A percentile compares a stretch with the other conserved stretches of the same genome.
phyloP scores from a whole-genome alignment of 2,888 invertebrate species.

The Trichogramma dendrolimi region DNA sequence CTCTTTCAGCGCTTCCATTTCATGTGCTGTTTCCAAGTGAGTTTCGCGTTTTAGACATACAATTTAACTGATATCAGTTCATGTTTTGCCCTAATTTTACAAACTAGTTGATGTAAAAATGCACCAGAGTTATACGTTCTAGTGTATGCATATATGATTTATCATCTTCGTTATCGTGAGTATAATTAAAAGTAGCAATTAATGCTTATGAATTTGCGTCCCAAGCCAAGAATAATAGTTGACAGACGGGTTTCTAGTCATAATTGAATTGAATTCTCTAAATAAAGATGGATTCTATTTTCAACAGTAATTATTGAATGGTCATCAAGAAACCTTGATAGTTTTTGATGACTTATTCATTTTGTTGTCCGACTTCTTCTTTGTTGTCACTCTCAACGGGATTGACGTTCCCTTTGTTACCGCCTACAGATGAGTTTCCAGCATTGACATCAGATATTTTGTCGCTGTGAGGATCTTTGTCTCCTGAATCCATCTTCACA shows the following conservation, averaged over 20 bases:
- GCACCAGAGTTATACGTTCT: too few relatives aligned
- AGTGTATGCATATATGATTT: too few relatives aligned
- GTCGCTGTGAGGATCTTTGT: constrained; percentile 49
- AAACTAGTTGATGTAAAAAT: too few relatives aligned
- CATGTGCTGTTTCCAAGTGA: too few relatives aligned
- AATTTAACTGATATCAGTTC: too few relatives aligned
- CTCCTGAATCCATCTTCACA: constrained; percentile 49
- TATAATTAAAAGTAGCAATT: constrained; percentile 3
- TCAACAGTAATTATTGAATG: constrained; percentile 2
- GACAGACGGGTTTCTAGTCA: constrained; percentile 14
- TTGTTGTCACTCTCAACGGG: constrained; percentile 48
- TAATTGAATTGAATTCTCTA: too few relatives aligned
- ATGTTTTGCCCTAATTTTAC: too few relatives aligned
- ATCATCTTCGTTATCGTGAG: constrained; percentile 1
- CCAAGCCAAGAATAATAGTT: constrained; percentile 14
- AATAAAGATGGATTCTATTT: too few relatives aligned
- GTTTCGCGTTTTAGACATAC: too few relatives aligned
- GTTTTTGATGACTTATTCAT: constrained; percentile 40
- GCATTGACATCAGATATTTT: constrained; percentile 45
- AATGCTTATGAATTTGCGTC: constrained; percentile 2
- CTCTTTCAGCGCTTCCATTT: constrained; percentile 13
- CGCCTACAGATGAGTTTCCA: constrained; percentile 40
- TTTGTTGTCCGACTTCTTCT: constrained; percentile 51
- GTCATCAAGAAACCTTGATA: constrained; percentile 2
- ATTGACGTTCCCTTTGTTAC: constrained; percentile 44